These are phyloP conservation scores for Tilapia sparmanii DNA, from an alignment of 2,113 vertebrate species.

Conservation along the genomic window DNA sequence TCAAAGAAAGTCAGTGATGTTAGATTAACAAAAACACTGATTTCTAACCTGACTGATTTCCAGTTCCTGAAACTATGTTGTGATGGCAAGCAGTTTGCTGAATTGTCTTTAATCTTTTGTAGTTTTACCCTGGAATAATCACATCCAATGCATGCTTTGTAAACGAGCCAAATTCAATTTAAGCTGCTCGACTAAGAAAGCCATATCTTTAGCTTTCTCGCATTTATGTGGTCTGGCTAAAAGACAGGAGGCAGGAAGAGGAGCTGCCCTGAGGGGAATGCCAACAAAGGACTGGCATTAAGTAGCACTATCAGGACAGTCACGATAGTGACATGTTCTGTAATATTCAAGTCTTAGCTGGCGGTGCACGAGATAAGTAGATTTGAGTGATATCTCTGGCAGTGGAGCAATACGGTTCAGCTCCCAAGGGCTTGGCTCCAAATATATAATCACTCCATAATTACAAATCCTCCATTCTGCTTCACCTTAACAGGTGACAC, in stretches of 20 bases:
- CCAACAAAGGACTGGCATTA: slow-evolving; percentile 17
- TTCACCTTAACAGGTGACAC: slow-evolving; percentile 31
- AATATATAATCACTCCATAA: slow-evolving; percentile 39
- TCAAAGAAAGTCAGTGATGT: not conserved
- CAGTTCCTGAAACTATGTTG: not conserved
- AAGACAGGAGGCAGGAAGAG: not conserved
- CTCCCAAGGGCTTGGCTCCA: slow-evolving; percentile 26
- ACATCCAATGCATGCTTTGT: not conserved
- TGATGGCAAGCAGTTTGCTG: not conserved
- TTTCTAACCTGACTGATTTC: not conserved
- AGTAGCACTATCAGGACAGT: slow-evolving; percentile 25
- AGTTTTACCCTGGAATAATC: not conserved
- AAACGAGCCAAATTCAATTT: not conserved
- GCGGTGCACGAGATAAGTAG: slow-evolving; percentile 21
- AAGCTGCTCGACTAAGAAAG: not conserved
- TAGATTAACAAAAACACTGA: not conserved
- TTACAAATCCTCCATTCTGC: slow-evolving; percentile 32
- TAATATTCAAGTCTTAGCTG: slow-evolving; percentile 50
- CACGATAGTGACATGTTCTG: slow-evolving; percentile 27
- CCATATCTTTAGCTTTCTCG: not conserved
- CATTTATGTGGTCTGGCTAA: not conserved
- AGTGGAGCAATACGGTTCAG: not conserved
- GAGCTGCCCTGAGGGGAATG: slow-evolving; percentile 12
- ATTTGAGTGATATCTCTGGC: slow-evolving; percentile 37
- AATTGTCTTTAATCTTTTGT: slow-evolving; percentile 6